Percentiles rank a stretch among this genome's conserved stretches.
These are phyloP conservation scores for Aplysina aerophoba DNA, from an alignment of 37 sponge, comb jelly and placozoan species.

Conservation along the genomic window DNA sequence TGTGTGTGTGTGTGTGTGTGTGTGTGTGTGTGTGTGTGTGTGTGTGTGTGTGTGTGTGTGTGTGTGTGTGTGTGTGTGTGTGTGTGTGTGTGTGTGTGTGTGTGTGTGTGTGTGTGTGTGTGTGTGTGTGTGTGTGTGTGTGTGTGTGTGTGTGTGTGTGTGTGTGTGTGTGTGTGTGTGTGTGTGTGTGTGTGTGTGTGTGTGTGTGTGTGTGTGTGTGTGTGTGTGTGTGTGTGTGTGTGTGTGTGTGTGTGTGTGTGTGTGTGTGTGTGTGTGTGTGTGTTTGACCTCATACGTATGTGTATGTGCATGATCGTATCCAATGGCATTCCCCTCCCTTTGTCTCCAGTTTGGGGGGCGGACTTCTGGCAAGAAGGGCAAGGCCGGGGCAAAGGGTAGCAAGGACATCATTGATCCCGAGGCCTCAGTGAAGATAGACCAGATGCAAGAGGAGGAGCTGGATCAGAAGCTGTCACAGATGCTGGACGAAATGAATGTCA, in stretches of 20 bases:
- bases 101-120: not conserved
- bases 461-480: conserved; percentile 21
- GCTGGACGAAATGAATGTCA: conserved; percentile 95
- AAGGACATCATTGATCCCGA: conserved; percentile 37
- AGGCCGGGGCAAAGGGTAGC: conserved; percentile 5
- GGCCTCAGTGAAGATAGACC: not conserved
- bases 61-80: not conserved
- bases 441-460: conserved; percentile 1
- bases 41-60: not conserved
- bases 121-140: not conserved
- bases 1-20: not conserved
- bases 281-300: not conserved
- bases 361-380: not conserved
- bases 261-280: conserved; percentile 7
- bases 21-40: not conserved
- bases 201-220: conserved; percentile 1
- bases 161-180: conserved; percentile 14
- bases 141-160: not conserved
- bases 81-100: not conserved
- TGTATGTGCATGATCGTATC: conserved; percentile 1
- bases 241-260: conserved; percentile 28
- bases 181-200: conserved; percentile 15
- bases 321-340: not conserved
- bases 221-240: conserved; percentile 29
- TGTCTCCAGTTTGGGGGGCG: not conserved